Percentiles rank a stretch among this genome's conserved stretches.
Conservation (phyloP, 1,140 invertebrate genomes). For the Diprion similis region DNA sequence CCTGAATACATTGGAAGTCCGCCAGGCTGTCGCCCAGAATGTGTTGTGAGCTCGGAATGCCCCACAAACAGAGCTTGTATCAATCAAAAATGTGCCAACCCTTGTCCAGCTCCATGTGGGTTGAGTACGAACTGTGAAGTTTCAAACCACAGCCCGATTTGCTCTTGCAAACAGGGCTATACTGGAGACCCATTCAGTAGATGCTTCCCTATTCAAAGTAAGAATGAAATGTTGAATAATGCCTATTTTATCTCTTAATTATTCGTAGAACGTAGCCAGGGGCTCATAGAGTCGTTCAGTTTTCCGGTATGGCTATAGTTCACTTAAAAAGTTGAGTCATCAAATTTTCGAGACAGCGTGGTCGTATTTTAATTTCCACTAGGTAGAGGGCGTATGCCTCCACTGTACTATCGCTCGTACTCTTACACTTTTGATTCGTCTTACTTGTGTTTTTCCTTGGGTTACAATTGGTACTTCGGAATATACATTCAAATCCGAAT, state of each 20-base stretch:
- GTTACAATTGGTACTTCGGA: too few species aligned
- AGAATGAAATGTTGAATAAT: slow-evolving; percentile 26
- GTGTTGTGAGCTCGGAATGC: slow-evolving; percentile 72
- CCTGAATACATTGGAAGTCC: slow-evolving; percentile 69
- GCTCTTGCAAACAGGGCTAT: slow-evolving; percentile 70
- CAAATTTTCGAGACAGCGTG: background rate
- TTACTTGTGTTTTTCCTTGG: too few species aligned
- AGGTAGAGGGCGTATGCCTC: too few species aligned
- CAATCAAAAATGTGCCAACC: slow-evolving; percentile 71
- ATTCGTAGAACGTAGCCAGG: background rate
- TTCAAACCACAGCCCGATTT: slow-evolving; percentile 75
- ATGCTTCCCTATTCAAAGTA: slow-evolving; percentile 60
- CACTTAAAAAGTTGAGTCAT: too few species aligned
- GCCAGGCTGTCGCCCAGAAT: slow-evolving; percentile 70
- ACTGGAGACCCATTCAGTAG: slow-evolving; percentile 79
- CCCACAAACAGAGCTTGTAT: slow-evolving; percentile 69
- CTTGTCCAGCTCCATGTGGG: slow-evolving; percentile 72
- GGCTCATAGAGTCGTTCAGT: slow-evolving; percentile 33
- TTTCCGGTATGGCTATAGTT: slow-evolving; percentile 29
- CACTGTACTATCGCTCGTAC: too few species aligned
- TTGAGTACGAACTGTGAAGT: slow-evolving; percentile 70
- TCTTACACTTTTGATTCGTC: too few species aligned
- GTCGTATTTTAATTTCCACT: too few species aligned
- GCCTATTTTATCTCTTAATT: slow-evolving; percentile 15
- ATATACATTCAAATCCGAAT: too few species aligned